A percentile compares a stretch with the other conserved stretches of the same genome.
Conservation (phyloP, 2,888 invertebrate genomes). For the Andrena hattorfiana region DNA sequence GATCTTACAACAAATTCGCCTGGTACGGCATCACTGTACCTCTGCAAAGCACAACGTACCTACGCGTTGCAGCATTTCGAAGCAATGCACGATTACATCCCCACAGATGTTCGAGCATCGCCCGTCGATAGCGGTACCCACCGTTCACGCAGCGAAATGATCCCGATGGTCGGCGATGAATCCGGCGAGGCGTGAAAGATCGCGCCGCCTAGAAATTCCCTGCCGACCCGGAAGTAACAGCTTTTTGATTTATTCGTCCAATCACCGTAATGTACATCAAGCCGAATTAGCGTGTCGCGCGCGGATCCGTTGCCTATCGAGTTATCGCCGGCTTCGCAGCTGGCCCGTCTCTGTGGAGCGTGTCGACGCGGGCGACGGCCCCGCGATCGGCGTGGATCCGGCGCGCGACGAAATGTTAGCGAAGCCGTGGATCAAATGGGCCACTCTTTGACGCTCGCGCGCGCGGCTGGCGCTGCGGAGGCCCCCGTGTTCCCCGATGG, state of each 20-base stretch:
- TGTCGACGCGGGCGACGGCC: slow-evolving; percentile 43
- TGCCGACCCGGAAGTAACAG: slow-evolving; percentile 22
- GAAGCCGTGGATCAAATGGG: slow-evolving; percentile 61
- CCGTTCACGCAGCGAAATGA: neutral
- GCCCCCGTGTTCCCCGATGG: slow-evolving; percentile 58
- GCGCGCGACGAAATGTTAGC: slow-evolving; percentile 54
- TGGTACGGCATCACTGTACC: too few species aligned
- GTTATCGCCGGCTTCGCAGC: slow-evolving; percentile 54
- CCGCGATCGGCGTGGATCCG: slow-evolving; percentile 42
- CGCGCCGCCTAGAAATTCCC: slow-evolving; percentile 30
- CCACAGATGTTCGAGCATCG: neutral
- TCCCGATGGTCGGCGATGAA: neutral
- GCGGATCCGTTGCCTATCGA: slow-evolving; percentile 58
- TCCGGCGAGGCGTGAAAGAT: slow-evolving; percentile 13
- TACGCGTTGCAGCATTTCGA: neutral
- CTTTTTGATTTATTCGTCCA: slow-evolving; percentile 63
- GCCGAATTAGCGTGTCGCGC: slow-evolving; percentile 38
- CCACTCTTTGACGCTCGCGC: slow-evolving; percentile 64
- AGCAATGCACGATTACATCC: neutral
- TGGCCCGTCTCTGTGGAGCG: slow-evolving; percentile 39
- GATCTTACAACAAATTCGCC: too few species aligned
- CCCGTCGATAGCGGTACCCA: neutral
- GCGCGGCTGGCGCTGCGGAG: slow-evolving; percentile 49
- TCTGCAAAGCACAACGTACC: neutral
- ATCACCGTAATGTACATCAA: slow-evolving; percentile 63